Base-by-base conservation (phyloP, 2,888 invertebrate species). In the Rhagonycha fulva region DNA sequence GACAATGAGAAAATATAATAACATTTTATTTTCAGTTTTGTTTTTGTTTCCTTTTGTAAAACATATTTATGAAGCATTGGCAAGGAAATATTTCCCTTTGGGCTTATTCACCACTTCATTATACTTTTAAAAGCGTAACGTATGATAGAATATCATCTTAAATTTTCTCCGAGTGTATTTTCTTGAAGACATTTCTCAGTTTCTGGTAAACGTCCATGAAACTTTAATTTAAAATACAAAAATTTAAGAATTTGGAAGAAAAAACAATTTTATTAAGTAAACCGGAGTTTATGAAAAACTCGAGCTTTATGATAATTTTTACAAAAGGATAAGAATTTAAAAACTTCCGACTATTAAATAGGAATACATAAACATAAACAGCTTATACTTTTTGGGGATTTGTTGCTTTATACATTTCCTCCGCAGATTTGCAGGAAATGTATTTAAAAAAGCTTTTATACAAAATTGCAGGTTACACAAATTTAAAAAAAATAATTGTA, bases 1-100 rank as follows among this genome's bases (percentile, higher is more conserved):
- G 68, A 68, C 73, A 73, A 73, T 62, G 68, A 69, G 68, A 62
- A 73, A 72, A 73, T 69, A 62, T 69, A 73, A 73, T 73, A 32
- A 14, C 68, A 28, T 73, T 73, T 73, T 32, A 69, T 47, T 24
- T 69, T 32, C 69, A 62, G 60, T 72, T 30, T 32, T 62, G 61
- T 69, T 24, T 68, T 68, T 69, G 68, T 73, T 73, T 73, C 69
- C 69, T 69, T 69, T 62, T 14, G 68, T 30, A 62, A 73, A 68
- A 73, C 68, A 73, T 73, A 73, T 73, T 73, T 73, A 62, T 73
- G 68, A 73, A 69, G 61, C 61, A 68, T 66, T 47, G 60, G 26
- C 26, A 71, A 47, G 30, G 26, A 71, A 63, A 66, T 47, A 47
- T 32, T 60, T 61, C n/a, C 23, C 23, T 70, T 60, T 61, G 24